Conservation (phyloP, 2,113 vertebrate species). For the Silurus meridionalis region DNA sequence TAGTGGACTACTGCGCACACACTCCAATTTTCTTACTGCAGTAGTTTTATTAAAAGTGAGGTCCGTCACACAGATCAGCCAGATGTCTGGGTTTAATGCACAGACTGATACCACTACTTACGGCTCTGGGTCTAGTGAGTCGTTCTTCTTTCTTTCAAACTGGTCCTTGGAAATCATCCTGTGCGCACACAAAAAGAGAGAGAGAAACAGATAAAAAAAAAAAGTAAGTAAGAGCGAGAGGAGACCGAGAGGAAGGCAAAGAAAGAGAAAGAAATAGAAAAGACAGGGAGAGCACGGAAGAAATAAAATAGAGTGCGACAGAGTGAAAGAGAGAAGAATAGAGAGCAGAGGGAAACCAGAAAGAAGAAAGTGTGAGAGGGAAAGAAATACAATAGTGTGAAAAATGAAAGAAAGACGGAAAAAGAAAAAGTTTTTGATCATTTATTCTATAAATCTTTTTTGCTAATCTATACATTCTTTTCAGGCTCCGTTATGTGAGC, state of each 20-base stretch:
- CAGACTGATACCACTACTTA: slow-evolving; percentile 73
- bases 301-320: neutral
- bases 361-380: neutral
- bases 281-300: no score
- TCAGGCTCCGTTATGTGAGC: neutral
- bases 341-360: neutral
- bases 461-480: neutral
- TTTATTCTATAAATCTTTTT: neutral
- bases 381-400: neutral
- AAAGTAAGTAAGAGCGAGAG: neutral
- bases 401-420: neutral
- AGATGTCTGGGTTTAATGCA: neutral
- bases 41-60: neutral
- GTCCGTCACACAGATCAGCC: neutral
- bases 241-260: neutral
- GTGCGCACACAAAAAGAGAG: slow-evolving; percentile 43
- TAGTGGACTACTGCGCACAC: neutral
- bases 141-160: slow-evolving; percentile 99
- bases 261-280: no score
- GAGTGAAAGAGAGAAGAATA: neutral
- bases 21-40: neutral
- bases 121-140: slow-evolving; percentile 96
- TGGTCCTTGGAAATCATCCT: slow-evolving; percentile 99
- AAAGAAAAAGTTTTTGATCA: neutral
- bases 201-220: neutral